Evolutionary conservation across 1,140 invertebrate species (phyloP).

Genomic region (Magallana angulata): DNA sequence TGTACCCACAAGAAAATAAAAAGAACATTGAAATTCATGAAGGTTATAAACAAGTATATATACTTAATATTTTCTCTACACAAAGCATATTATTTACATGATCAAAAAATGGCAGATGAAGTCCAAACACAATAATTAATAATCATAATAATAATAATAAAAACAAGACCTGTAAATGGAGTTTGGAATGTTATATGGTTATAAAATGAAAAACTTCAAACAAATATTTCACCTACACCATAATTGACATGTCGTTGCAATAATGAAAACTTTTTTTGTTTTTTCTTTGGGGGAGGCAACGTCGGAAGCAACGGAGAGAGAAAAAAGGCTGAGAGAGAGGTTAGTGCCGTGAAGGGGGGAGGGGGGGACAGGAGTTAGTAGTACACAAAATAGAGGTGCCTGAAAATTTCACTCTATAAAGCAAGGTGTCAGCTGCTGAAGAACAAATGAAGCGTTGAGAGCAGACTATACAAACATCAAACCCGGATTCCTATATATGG

Average conservation of each 20-base stretch:
- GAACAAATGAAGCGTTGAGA: constrained; percentile 8
- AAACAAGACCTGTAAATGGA: constrained; percentile 18
- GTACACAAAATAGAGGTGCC: constrained; percentile 29
- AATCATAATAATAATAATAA: background rate
- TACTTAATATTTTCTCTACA: constrained; percentile 11
- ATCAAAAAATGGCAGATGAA: constrained; percentile 33
- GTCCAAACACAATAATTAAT: background rate
- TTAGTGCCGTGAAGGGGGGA: background rate
- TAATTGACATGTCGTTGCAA: constrained; percentile 24
- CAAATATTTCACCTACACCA: constrained; percentile 19
- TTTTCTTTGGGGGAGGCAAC: constrained; percentile 27
- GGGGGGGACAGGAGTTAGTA: background rate
- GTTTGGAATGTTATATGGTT: constrained; percentile 20
- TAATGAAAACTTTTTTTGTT: constrained; percentile 32
- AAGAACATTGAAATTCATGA: constrained; percentile 9
- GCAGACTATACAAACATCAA: constrained; percentile 3
- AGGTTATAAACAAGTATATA: constrained; percentile 18
- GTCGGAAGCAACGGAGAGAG: constrained; percentile 27
- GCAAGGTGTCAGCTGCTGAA: background rate
- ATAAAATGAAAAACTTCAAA: constrained; percentile 22
- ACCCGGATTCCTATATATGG: background rate
- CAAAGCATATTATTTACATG: constrained; percentile 34
- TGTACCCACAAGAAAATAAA: background rate
- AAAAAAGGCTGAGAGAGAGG: background rate
- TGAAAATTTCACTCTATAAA: constrained; percentile 31